Evolutionary conservation across 1,140 invertebrate species (phyloP).

Genomic region (Drosophila bifasciata): DNA sequence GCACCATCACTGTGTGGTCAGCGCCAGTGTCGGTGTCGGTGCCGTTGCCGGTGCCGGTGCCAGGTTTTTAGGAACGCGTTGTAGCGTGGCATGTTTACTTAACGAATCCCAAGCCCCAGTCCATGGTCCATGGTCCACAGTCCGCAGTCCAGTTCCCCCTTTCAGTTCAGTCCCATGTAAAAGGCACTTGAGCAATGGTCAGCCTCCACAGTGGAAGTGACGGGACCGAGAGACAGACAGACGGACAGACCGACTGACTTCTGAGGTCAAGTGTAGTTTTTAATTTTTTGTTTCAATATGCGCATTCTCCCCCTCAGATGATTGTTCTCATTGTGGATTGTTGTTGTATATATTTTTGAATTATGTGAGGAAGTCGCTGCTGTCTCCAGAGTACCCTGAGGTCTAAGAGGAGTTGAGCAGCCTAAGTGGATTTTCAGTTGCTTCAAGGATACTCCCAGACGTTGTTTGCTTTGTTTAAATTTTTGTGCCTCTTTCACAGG

Average conservation of each 20-base stretch:
- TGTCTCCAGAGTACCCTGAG: conserved; percentile 30
- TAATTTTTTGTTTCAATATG: conserved; percentile 59
- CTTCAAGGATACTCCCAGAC: conserved; percentile 34
- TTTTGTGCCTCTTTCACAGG: conserved; percentile 23
- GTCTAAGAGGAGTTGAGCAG: background rate
- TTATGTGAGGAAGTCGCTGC: conserved; percentile 65
- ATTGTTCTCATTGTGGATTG: conserved; percentile 23
- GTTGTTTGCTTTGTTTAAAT: too few relatives aligned
- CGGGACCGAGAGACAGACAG: conserved; percentile 15
- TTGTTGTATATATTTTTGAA: conserved; percentile 47
- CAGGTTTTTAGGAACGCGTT: conserved; percentile 77
- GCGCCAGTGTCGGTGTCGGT: background rate
- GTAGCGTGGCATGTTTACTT: conserved; percentile 81
- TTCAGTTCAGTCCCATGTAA: conserved; percentile 44
- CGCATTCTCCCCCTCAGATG: conserved; percentile 21
- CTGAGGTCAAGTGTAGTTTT: conserved; percentile 75
- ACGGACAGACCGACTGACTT: conserved; percentile 40
- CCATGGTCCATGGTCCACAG: background rate
- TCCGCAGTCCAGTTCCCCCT: conserved; percentile 3
- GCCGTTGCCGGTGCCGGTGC: conserved; percentile 20
- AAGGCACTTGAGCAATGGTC: conserved; percentile 71
- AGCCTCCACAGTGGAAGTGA: conserved; percentile 51
- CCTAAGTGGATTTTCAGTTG: conserved; percentile 26
- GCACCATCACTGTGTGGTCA: background rate
- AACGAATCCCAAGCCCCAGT: conserved; percentile 62